Base-by-base conservation (phyloP, 1,140 invertebrate species). In the Schlechtendalia chinensis region DNA sequence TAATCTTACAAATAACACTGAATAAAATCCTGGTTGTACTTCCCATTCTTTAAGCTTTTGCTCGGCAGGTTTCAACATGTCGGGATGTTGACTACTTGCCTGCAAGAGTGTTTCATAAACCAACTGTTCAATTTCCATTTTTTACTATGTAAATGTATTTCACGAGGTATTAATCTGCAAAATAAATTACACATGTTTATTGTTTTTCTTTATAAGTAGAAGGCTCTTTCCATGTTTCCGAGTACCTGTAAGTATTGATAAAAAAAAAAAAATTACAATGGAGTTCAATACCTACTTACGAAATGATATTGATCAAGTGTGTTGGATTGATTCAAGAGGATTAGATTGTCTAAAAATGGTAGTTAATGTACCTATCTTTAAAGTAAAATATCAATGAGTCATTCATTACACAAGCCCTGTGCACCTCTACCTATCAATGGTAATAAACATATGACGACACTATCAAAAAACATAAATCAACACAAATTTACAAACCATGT, bases 31-130 rank as follows among this genome's bases (percentile, higher is more conserved):
- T 63, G 91, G 90, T 85, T 94, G 89, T 59, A 88, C 91, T 88
- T 97, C 95, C 93, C 95, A 96, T 87, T 92, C 90, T 84, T 91
- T 90, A 16, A 98, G 88, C 83, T 93, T 93, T 82, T 90, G 89
- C 86, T 97, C 95, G 22, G 95, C 95, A 53, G 92, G 91, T 87
- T 96, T 96, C 39, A 98, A 86, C 50, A 94, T 87, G 82, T 91
- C 89, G 22, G 93, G 89, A 86, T 96, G 90, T 87, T 96, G 94
- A 87, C 92, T 96, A 80, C 93, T 91, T 53, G 94, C 95, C 84
- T 90, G 89, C 83, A 91, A 89, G n/a, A 98, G 87, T 56, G 94
- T 90, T 84, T 94, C 90, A 82, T 92, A 85, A 11, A 93, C 89
- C 81, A 83, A 80, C 45, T 79, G 71, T 79, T 79, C 75, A 6